These are phyloP conservation scores for Sternarchorhynchus goeldii DNA, from an alignment of 2,797 vertebrate genomes.

Conservation along the genomic window DNA sequence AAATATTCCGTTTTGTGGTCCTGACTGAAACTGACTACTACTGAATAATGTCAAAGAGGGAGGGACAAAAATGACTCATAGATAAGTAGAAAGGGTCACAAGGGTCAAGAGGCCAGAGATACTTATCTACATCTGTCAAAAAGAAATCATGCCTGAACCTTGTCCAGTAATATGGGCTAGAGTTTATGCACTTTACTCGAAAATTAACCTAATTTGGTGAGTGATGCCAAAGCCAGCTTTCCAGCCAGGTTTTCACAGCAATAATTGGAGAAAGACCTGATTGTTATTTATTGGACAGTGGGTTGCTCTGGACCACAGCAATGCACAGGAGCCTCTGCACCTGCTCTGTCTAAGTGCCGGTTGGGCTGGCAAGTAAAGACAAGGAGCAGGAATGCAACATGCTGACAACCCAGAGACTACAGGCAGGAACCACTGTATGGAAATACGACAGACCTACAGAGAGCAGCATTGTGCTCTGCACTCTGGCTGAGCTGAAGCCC, in stretches of 20 bases:
- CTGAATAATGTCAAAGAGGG: not conserved
- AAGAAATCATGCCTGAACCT: slow-evolving; percentile 27
- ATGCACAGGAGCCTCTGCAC: slow-evolving; percentile 37
- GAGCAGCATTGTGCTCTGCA: slow-evolving; percentile 11
- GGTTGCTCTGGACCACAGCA: slow-evolving; percentile 56
- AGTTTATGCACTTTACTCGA: slow-evolving; percentile 2
- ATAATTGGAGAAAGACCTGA: slow-evolving; percentile 58
- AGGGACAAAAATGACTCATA: too few species aligned
- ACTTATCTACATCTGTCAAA: slow-evolving; percentile 14
- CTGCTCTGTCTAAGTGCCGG: slow-evolving; percentile 36
- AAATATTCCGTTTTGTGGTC: too few species aligned
- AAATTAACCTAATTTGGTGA: not conserved
- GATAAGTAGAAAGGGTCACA: not conserved
- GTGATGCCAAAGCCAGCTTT: not conserved
- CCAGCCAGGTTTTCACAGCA: slow-evolving; percentile 55
- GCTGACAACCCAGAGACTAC: slow-evolving; percentile 18
- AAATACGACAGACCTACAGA: slow-evolving; percentile 8
- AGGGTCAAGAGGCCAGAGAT: slow-evolving; percentile 9
- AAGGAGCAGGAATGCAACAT: not conserved
- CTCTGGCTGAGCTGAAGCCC: slow-evolving; percentile 18
- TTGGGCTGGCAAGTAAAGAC: not conserved
- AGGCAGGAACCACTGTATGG: not conserved
- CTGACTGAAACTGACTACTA: too few species aligned
- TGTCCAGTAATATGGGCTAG: slow-evolving; percentile 4
- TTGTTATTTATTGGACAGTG: slow-evolving; percentile 59